Conservation (phyloP, 2,888 invertebrate species). For the Lymantria monacha region DNA sequence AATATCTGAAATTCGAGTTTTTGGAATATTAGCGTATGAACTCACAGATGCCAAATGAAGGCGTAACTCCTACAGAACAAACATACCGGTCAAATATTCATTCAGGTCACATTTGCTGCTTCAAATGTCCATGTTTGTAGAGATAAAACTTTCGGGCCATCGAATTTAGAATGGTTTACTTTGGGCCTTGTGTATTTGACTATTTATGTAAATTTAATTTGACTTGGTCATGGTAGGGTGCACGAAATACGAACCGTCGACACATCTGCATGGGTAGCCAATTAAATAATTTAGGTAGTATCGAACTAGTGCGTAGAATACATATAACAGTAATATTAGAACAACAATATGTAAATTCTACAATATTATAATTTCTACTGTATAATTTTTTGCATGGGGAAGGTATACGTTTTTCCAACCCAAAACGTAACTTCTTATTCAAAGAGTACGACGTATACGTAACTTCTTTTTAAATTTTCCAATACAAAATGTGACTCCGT, state of each 20-base stretch:
- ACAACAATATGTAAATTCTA: no score
- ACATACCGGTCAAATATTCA: constrained; percentile 73
- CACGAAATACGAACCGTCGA: constrained; percentile 28
- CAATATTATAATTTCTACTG: no score
- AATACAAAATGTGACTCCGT: no score
- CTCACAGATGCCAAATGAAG: constrained; percentile 59
- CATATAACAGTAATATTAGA: no score
- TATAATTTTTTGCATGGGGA: no score
- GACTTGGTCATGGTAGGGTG: constrained; percentile 44
- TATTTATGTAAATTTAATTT: constrained; percentile 74
- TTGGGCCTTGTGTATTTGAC: constrained; percentile 66
- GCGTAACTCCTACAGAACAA: constrained; percentile 55
- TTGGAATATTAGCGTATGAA: constrained; percentile 58
- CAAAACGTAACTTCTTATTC: no score
- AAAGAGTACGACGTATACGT: no score
- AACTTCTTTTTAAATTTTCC: no score
- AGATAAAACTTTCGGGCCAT: constrained; percentile 75
- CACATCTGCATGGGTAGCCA: not conserved
- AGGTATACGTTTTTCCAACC: no score
- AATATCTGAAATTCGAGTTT: constrained; percentile 60
- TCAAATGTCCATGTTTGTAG: constrained; percentile 67
- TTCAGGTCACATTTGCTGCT: constrained; percentile 76
- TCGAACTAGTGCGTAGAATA: no score
- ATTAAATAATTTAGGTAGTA: not conserved
- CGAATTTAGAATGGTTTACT: constrained; percentile 72